phyloP scores from a whole-genome alignment of 2,888 invertebrate genomes.

The Luperina nickerlii region DNA sequence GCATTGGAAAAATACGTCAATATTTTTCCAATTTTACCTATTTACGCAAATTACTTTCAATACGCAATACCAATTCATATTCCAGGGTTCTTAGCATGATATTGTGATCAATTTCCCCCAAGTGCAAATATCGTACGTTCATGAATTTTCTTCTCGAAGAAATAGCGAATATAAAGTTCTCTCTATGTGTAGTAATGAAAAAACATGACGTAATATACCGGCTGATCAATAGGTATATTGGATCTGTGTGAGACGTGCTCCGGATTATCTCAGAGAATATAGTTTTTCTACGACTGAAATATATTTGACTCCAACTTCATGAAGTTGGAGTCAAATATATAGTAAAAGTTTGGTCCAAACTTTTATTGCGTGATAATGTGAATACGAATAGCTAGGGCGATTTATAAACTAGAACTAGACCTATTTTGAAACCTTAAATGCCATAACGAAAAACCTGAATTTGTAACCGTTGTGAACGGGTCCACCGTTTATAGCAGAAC shows the following conservation, averaged over 20 bases:
- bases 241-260: slow-evolving; percentile 42
- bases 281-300: slow-evolving; percentile 35
- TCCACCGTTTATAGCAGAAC: too few relatives aligned
- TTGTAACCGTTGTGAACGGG: background rate
- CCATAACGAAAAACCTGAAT: background rate
- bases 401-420: background rate
- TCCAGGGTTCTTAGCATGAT: slow-evolving; percentile 34
- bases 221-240: slow-evolving; percentile 49
- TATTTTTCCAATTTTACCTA: slow-evolving; percentile 18
- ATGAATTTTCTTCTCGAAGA: slow-evolving; percentile 50
- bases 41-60: slow-evolving; percentile 30
- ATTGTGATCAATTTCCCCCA: slow-evolving; percentile 49
- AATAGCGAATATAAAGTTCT: slow-evolving; percentile 50
- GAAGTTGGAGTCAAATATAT: too few relatives aligned
- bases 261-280: slow-evolving; percentile 41
- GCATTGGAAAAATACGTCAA: slow-evolving; percentile 5
- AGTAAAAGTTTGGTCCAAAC: too few relatives aligned
- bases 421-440: too few relatives aligned
- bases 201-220: slow-evolving; percentile 48
- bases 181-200: slow-evolving; percentile 53
- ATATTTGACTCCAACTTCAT: slow-evolving; percentile 17
- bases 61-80: slow-evolving; percentile 32
- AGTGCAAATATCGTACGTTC: slow-evolving; percentile 46
- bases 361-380: background rate
- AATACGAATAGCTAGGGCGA: background rate